Base-by-base conservation (phyloP, 2,888 invertebrate species). In the Eilema sororculum region DNA sequence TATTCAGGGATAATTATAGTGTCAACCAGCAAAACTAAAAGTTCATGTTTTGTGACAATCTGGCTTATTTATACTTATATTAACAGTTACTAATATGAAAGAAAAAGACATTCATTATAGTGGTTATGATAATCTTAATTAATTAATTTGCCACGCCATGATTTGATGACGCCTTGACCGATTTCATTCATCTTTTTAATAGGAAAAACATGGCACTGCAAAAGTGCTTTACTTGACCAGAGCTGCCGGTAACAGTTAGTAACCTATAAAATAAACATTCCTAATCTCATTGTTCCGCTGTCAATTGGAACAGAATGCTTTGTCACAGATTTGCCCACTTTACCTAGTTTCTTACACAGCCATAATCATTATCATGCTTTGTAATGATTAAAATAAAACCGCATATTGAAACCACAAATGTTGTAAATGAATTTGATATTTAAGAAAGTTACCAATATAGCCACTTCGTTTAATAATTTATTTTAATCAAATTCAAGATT, bases 301-400 rank as follows among this genome's bases (percentile, higher is more conserved):
- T 20, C 20, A 52, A 9, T n/a, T 52, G 52, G 20, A 52, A 67
- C 79, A 72, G 75, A 79, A 71, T 69, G 58, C 62, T 70, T 63
- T 70, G 61, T 59, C 52, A 68, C 52, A 61, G 28, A 64, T 67
- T 73, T 64, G 66, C 25, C 52, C 12, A 65, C 37, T 20, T 62
- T 41, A 41, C 24, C 62, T 41, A 25, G 46, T 68, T 41, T 62
- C 25, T 62, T 25, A 9, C 20, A 20, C 25, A 60, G 37, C 16
- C 33, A 65, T 58, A 33, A 56, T 58, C 57, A 3, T 72, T 64
- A 63, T 41, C n/a, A 46, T 63, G 52, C n/a, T 63, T 63, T 68
- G 41, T 52, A 63, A 46, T 63, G 12, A 37, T 13, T 41, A 52
- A 52, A 52, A 52, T 52, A 52, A 52, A 52, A 8, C n/a, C n/a